Evolutionary conservation across 2,888 invertebrate species (phyloP), one percentile per base, ranked within the genome.

Genomic region (Tipula helvola): DNA sequence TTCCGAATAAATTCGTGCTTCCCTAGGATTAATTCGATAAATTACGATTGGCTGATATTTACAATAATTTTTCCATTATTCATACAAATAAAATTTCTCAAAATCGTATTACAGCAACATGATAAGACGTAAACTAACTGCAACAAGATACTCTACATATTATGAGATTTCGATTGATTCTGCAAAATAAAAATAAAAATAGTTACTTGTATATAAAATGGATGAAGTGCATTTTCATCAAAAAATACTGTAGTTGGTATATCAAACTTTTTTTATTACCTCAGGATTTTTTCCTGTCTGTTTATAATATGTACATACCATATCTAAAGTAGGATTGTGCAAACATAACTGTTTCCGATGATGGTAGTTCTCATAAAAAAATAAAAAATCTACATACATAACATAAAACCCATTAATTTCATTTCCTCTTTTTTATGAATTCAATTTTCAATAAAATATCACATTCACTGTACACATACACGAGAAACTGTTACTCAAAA

Each of bases 371-470:
- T 71, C 13, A 28, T 28, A 71, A 71, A 71, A 71, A 71, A 28
- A 28, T 28, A 28, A 28, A 28, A 71, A 71, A 71, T 71, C 71
- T 18, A 71, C 71, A 52, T 52, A 16, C 52, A 71, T 71, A 71
- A 71, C 71, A 71, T 28, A 71, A 71, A 71, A 71, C 12, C 71
- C 71, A 71, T 71, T 71, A 71, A 71, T 71, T 71, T 71, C 71
- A 71, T 71, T 71, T 71, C 71, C 71, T 71, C 71, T 3, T 71
- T 71, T 71, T 71, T 71, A 71, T 71, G 71, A 71, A 71, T 71
- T 71, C 71, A 71, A 71, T 71, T 71, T 71, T 71, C 71, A 71
- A 71, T 71, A 71, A 71, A 71, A 71, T 71, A 71, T 71, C 71
- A 71, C 71, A 57, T 71, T 71, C 28, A 28, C 71, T 71, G n/a